Evolutionary conservation across 2,888 invertebrate species (phyloP).

Genomic region (Tiphia femorata): DNA sequence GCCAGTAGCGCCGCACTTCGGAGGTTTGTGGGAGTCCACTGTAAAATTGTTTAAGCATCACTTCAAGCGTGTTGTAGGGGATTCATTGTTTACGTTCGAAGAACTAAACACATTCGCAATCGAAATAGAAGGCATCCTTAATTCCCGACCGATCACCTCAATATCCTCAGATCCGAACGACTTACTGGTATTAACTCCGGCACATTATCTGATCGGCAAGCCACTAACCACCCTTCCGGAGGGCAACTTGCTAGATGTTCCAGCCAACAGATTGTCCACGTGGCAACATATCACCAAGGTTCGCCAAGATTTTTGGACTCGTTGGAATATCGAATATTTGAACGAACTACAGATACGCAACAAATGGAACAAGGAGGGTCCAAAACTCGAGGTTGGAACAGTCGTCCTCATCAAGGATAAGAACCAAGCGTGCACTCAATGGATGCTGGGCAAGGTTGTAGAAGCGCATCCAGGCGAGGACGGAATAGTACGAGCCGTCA

Average conservation of each 20-base stretch:
- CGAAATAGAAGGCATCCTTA: slow-evolving; percentile 38
- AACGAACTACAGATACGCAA: slow-evolving; percentile 9
- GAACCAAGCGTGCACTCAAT: not conserved
- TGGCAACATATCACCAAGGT: slow-evolving; percentile 15
- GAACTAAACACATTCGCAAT: slow-evolving; percentile 22
- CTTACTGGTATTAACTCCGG: slow-evolving; percentile 39
- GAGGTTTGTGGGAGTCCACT: slow-evolving; percentile 30
- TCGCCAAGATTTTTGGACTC: slow-evolving; percentile 9
- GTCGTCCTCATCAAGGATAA: not conserved
- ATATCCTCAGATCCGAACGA: slow-evolving; percentile 36
- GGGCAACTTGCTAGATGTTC: slow-evolving; percentile 1
- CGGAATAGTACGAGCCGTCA: slow-evolving; percentile 3
- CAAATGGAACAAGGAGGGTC: slow-evolving; percentile 15
- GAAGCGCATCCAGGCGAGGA: slow-evolving; percentile 5
- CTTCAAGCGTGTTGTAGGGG: no score
- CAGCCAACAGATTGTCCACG: slow-evolving; percentile 11
- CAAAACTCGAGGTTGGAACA: not conserved
- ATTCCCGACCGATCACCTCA: no score
- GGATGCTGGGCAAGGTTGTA: not conserved
- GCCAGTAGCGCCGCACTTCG: slow-evolving; percentile 47
- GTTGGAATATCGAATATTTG: slow-evolving; percentile 22
- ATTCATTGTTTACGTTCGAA: slow-evolving; percentile 30
- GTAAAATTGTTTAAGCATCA: slow-evolving; percentile 52
- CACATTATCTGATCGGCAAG: slow-evolving; percentile 39
- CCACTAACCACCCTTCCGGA: slow-evolving; percentile 35